phyloP scores from a whole-genome alignment of 2,797 vertebrate genomes.

The Ficedula albicollis region DNA sequence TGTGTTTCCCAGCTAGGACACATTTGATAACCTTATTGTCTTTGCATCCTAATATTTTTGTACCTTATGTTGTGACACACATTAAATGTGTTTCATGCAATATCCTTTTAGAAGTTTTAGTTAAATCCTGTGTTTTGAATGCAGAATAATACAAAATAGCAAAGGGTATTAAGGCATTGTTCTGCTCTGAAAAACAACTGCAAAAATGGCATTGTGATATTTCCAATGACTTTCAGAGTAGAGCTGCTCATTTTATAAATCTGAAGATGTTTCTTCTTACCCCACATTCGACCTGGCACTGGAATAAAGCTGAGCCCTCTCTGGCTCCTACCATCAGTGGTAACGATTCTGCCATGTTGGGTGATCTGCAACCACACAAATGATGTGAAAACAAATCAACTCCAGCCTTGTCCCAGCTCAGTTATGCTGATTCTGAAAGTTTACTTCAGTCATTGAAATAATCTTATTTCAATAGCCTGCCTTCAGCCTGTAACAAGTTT shows the following conservation, averaged over 20 bases:
- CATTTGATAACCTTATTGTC: slow-evolving; percentile 17
- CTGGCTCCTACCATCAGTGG: neutral
- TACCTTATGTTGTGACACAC: neutral
- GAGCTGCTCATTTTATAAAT: slow-evolving; percentile 40
- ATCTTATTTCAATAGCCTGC: neutral
- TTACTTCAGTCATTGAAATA: neutral
- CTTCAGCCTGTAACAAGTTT: neutral
- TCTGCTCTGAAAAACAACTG: neutral
- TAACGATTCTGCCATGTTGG: neutral
- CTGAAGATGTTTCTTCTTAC: slow-evolving; percentile 24
- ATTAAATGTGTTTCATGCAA: slow-evolving; percentile 16
- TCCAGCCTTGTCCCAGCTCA: neutral
- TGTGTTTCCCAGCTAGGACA: slow-evolving; percentile 17
- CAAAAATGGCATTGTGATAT: slow-evolving; percentile 8
- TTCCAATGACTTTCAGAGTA: slow-evolving; percentile 28
- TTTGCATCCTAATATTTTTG: slow-evolving; percentile 9
- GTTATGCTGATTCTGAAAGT: neutral
- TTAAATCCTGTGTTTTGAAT: neutral
- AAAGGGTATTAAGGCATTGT: neutral
- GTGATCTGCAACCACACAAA: neutral
- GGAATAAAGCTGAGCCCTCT: neutral
- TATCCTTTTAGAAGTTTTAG: slow-evolving; percentile 14
- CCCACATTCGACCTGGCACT: slow-evolving; percentile 6
- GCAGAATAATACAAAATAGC: slow-evolving; percentile 8
- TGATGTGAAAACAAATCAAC: neutral